Percentiles rank a stretch among this genome's conserved stretches.
Conservation (phyloP, 2,113 vertebrate genomes). For the Pipa parva region DNA sequence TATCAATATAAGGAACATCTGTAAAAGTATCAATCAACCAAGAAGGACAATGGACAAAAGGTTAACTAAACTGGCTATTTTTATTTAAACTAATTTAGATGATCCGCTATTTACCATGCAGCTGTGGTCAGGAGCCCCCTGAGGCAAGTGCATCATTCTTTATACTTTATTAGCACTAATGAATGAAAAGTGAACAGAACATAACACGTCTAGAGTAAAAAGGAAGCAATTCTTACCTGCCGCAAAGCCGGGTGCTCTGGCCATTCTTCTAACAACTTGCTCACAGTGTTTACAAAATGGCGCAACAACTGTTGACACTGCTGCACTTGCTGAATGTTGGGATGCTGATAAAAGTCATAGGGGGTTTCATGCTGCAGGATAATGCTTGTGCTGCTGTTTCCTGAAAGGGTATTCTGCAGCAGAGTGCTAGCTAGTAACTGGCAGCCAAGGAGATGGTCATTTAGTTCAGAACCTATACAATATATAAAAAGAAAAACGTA, state of each 20-base stretch:
- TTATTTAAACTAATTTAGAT: too few species aligned
- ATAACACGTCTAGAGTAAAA: background rate
- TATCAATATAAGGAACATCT: too few species aligned
- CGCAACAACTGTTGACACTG: constrained; percentile 79
- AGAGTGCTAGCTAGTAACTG: constrained; percentile 80
- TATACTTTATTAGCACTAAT: too few species aligned
- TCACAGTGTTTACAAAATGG: constrained; percentile 68
- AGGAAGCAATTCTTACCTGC: constrained; percentile 66
- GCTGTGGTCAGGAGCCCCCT: too few species aligned
- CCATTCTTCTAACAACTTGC: constrained; percentile 79
- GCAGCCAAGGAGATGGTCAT: constrained; percentile 74
- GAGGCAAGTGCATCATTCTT: too few species aligned
- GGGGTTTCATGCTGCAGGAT: constrained; percentile 68
- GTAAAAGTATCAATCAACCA: too few species aligned
- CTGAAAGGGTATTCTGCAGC: constrained; percentile 79
- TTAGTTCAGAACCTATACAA: constrained; percentile 85
- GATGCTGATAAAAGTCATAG: constrained; percentile 92
- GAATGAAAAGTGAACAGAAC: background rate
- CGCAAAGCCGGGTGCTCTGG: constrained; percentile 86
- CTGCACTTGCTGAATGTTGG: constrained; percentile 79
- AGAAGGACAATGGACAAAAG: too few species aligned
- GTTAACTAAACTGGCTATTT: too few species aligned
- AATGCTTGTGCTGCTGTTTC: constrained; percentile 61
- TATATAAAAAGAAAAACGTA: too few species aligned
- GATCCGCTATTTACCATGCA: too few species aligned